Percentiles rank a stretch among this genome's conserved stretches.
phyloP scores from a whole-genome alignment of 2,113 vertebrate genomes.

The Smithornis capensis region DNA sequence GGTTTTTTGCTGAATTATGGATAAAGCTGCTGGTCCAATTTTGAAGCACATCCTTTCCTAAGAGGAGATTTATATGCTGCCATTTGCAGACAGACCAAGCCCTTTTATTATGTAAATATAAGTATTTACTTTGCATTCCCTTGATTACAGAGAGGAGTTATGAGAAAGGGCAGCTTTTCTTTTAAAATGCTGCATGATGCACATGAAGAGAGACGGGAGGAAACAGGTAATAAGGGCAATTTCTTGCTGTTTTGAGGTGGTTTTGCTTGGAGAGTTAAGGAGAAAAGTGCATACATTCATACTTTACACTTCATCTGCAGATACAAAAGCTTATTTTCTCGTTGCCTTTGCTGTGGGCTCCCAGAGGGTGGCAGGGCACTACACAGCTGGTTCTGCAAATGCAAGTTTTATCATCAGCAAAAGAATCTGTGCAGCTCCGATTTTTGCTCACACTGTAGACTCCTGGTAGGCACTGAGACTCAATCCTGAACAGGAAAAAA shows the following conservation, averaged over 20 bases:
- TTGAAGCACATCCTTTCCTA: neutral
- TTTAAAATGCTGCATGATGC: neutral
- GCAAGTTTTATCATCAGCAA: neutral
- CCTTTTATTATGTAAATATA: neutral
- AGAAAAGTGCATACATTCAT: neutral
- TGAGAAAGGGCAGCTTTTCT: neutral
- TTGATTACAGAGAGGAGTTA: neutral
- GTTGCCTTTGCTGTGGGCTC: neutral
- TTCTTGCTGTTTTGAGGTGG: neutral
- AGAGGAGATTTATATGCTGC: neutral
- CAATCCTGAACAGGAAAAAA: neutral
- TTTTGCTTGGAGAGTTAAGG: neutral
- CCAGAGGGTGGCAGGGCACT: neutral
- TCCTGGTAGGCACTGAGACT: neutral
- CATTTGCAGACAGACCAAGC: neutral
- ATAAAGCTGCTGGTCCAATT: neutral
- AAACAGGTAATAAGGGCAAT: neutral
- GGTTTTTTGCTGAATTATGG: neutral
- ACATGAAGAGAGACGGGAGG: neutral
- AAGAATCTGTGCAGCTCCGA: neutral
- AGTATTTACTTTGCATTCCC: neutral
- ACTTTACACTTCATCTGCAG: neutral
- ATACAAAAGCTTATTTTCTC: conserved; percentile 35
- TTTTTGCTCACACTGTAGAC: neutral
- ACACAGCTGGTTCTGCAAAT: neutral